A percentile compares a stretch with the other conserved stretches of the same genome.
phyloP scores from a whole-genome alignment of 2,113 vertebrate species.

The Thermophis baileyi region DNA sequence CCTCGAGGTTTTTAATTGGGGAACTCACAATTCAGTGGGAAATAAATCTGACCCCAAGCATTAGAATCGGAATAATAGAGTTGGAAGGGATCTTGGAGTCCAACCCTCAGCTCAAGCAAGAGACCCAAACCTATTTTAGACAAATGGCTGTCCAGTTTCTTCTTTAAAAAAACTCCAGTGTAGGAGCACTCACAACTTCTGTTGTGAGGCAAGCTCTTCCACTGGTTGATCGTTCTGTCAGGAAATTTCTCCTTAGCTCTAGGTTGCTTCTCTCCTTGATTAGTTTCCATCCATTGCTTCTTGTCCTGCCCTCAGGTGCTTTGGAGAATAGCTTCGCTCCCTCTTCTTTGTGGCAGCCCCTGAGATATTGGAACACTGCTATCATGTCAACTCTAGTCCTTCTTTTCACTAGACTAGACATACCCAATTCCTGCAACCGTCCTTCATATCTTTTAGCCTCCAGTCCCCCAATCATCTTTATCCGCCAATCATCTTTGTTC shows the following conservation, averaged over 20 bases:
- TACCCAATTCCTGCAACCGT: not conserved
- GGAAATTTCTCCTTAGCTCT: too few species aligned
- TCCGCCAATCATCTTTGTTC: not conserved
- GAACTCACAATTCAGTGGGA: not conserved
- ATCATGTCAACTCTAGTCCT: not conserved
- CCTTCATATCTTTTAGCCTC: not conserved
- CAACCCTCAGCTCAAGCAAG: rapidly evolving
- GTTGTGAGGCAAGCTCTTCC: too few species aligned
- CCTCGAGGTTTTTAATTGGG: not conserved
- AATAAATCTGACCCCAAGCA: not conserved
- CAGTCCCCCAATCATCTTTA: not conserved
- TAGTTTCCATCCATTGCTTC: not conserved
- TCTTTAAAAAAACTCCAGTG: too few species aligned
- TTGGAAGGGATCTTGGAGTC: not conserved
- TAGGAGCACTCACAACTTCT: too few species aligned
- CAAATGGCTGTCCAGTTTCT: not conserved
- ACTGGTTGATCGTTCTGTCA: too few species aligned
- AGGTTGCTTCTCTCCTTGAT: too few species aligned
- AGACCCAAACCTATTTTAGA: rapidly evolving
- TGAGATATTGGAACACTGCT: not conserved
- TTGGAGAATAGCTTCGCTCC: not conserved
- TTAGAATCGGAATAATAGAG: not conserved
- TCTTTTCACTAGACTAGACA: not conserved
- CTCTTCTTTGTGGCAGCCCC: not conserved
- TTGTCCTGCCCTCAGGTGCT: not conserved